Conservation (phyloP, 2,888 invertebrate genomes). For the Apodemia zela region DNA sequence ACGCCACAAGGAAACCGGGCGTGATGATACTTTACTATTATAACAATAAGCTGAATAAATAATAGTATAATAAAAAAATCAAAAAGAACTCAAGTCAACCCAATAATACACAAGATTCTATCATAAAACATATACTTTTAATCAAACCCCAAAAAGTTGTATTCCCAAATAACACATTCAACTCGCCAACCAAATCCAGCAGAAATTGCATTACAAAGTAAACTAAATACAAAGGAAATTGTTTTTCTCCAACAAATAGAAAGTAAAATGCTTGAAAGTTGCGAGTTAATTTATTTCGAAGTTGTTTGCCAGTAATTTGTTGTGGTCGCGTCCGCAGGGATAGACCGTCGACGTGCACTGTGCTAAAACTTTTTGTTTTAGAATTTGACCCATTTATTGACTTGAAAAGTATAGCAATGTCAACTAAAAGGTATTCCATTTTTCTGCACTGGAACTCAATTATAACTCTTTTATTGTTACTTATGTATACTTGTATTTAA, state of each 20-base stretch:
- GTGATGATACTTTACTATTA: no score
- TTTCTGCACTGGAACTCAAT: not conserved
- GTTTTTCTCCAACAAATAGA: slow-evolving; percentile 48
- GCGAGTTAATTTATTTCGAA: slow-evolving; percentile 77
- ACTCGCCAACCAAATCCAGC: slow-evolving; percentile 14
- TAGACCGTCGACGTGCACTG: slow-evolving; percentile 52
- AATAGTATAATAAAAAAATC: not conserved
- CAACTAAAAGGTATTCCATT: not conserved
- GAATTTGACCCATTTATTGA: slow-evolving; percentile 27
- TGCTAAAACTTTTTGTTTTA: slow-evolving; percentile 28
- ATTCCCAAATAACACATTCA: slow-evolving; percentile 15
- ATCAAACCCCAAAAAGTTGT: not conserved
- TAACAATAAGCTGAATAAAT: no score
- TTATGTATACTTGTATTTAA: no score
- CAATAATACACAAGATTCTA: not conserved
- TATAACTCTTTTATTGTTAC: not conserved
- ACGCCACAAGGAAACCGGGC: no score
- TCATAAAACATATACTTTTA: slow-evolving; percentile 3
- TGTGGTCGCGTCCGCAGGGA: slow-evolving; percentile 61
- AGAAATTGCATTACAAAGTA: slow-evolving; percentile 23
- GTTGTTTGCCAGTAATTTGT: slow-evolving; percentile 77
- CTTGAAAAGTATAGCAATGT: slow-evolving; percentile 11
- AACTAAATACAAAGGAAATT: slow-evolving; percentile 59
- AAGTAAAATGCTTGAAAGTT: slow-evolving; percentile 63
- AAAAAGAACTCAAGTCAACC: not conserved